phyloP scores from a whole-genome alignment of 2,797 vertebrate genomes.

The Xiphorhynchus erythropygius region DNA sequence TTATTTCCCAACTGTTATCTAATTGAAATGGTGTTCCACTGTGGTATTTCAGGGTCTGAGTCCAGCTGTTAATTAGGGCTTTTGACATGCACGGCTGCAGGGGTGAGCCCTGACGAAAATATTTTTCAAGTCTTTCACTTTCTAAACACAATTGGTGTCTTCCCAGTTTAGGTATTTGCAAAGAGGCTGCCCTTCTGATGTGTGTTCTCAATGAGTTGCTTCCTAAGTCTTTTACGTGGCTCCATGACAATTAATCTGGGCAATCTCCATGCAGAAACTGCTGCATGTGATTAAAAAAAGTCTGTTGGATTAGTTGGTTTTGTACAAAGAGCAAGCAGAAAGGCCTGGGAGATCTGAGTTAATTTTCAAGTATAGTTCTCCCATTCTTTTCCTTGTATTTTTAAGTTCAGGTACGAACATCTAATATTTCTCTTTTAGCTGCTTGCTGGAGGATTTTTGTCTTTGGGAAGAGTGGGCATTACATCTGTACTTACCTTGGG shows the following conservation, averaged over 20 bases:
- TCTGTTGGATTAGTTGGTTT: not conserved
- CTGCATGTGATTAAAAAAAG: not conserved
- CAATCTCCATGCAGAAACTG: not conserved
- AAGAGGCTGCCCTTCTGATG: not conserved
- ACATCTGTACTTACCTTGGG: not conserved
- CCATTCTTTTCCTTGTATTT: not conserved
- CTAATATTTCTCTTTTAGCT: not conserved
- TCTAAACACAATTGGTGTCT: not conserved
- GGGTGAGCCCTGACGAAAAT: not conserved
- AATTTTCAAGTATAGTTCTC: not conserved
- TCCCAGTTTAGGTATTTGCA: slow-evolving; percentile 8
- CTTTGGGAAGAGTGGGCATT: not conserved
- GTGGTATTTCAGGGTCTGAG: not conserved
- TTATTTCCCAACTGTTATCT: not conserved
- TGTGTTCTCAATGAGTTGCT: not conserved
- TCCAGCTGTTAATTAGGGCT: slow-evolving; percentile 27
- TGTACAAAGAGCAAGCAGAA: not conserved
- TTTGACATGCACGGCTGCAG: not conserved
- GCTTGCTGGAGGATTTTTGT: not conserved
- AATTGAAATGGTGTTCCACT: not conserved
- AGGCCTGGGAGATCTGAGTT: not conserved
- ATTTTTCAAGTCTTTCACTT: not conserved
- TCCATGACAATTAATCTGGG: not conserved
- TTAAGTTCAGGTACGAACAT: not conserved
- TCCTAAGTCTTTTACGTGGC: not conserved